Evolutionary conservation across 2,797 vertebrate genomes (phyloP), one percentile per base, ranked within the genome.

Genomic region (Smutsia gigantea): DNA sequence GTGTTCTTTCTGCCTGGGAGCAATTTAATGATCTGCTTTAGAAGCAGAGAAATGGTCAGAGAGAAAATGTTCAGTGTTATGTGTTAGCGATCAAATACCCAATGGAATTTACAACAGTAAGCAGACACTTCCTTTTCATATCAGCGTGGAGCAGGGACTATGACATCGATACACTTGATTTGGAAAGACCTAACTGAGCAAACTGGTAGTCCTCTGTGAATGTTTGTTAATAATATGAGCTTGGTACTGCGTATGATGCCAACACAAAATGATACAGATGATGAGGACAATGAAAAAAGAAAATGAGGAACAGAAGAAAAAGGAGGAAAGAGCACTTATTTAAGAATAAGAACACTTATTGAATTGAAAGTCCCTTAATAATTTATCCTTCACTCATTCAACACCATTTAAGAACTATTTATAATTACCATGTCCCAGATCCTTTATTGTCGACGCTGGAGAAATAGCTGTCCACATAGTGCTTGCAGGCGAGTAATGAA

Each of bases 1-100:
- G 0, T 77, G 86, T 93, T 94, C 98, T 98, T 98, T 98, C 88
- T 97, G 97, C 96, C 96, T 90, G 97, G 97, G 98, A 98, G 97
- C 96, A 31, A 63, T 97, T 98, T 97, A 98, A 98, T 98, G 97
- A 98, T 97, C 0, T 97, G 92, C 71, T 98, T 94, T 94, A 93
- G 98, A 98, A 98, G 97, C 25, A 7, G 97, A 94, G 94, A 96
- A 97, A 97, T 95, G 91, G 90, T 96, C 97, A 95, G 94, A 96
- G 91, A 29, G 95, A 97, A 95, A 97, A 92, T 74, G 96, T 84
- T 87, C 90, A 75, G 96, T 74, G 95, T 85, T 96, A 83, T 87
- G 51, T 71, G 49, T 85, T 97, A 97, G 97, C 4, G 51, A 92
- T 92, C 93, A 94, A 97, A 97, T 96, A 72, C 93, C 93, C 83